A percentile compares a stretch with the other conserved stretches of the same genome.
Conservation (phyloP, 2,888 invertebrate genomes). For the Himalopsyche tibetana region DNA sequence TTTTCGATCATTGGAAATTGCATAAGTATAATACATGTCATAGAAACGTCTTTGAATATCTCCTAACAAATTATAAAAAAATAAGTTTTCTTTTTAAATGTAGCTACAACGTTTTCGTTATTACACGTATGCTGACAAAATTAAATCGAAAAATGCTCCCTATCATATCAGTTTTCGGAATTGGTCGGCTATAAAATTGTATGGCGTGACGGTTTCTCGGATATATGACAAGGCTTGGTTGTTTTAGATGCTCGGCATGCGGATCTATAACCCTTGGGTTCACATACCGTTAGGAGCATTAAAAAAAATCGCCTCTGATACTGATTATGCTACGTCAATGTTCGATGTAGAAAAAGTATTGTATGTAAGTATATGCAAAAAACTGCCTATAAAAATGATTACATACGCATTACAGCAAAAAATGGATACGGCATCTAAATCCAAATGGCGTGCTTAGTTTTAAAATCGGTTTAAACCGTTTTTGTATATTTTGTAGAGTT, state of each 20-base stretch:
- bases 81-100: background rate
- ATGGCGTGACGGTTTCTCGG: slow-evolving; percentile 8
- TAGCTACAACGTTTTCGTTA: background rate
- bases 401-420: background rate
- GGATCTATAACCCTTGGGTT: background rate
- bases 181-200: background rate
- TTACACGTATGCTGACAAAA: background rate
- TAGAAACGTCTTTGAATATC: background rate
- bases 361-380: no score
- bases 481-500: no score
- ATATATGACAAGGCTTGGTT: background rate
- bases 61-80: background rate
- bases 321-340: background rate
- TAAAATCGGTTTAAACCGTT: no score
- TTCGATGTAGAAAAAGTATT: background rate
- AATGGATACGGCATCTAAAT: background rate
- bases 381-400: background rate
- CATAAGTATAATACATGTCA: no score
- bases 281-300: background rate
- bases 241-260: background rate
- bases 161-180: background rate
- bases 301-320: background rate
- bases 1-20: no score
- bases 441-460: no score
- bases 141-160: background rate